Base-by-base conservation (phyloP, 2,797 vertebrate genomes). In the Pachyuromys duprasi region DNA sequence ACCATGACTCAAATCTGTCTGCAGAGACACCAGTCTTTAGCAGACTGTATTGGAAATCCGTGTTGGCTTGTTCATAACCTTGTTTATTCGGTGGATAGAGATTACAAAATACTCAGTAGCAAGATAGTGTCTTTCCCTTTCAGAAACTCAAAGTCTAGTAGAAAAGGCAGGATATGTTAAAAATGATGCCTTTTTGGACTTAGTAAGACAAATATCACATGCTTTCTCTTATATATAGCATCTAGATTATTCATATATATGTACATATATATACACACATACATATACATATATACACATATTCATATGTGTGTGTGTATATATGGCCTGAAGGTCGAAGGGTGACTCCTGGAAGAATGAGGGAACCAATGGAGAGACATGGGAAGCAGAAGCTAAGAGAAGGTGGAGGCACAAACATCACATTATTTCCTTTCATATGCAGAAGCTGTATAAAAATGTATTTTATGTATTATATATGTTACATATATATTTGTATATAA, bases 61-160 rank as follows among this genome's bases (percentile, higher is more conserved):
- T 15, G 2, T 86, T 82, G 13, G 69, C 57, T 91, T 5, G 11
- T 80, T 93, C n/a, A 31, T 76, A 36, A 57, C 17, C 90, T 97
- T 60, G 60, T 72, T 57, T 93, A 65, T 83, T 92, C 39, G 55
- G 69, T 86, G 11, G 26, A 14, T 60, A 0, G 24, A 72, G n/a
- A 57, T 83, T 86, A 55, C 18, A 96, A 70, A 95, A 79, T 89
- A n/a, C 36, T 36, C 69, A 69, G n/a, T 80, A 60, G n/a, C n/a
- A 49, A 95, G 74, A 86, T 13, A 92, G 57, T 70, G 8, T 87
- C 57, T 18, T 6, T 67, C 75, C 70, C 45, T 94, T 78, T 91
- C 89, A 92, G 76, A 17, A 93, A 83, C 65, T 74, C 78, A 55
- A 36, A 92, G 69, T 88, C 83, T 62, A 65, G n/a, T 39, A 70